Percentiles rank a stretch among this genome's conserved stretches.
Evolutionary conservation across 2,797 vertebrate genomes (phyloP).

Genomic region (Dicrostonyx torquatus): DNA sequence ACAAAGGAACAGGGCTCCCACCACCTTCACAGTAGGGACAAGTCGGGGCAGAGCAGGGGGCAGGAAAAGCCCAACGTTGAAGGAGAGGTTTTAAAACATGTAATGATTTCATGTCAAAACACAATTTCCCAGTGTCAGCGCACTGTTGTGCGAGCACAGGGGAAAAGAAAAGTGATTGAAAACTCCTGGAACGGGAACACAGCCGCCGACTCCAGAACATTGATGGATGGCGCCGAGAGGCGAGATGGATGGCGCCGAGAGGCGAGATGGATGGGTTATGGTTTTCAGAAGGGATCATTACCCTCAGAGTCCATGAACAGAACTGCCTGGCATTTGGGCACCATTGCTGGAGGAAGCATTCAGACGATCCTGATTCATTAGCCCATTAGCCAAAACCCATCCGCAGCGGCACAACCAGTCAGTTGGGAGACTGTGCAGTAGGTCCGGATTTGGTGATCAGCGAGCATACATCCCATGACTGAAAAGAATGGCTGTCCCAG

Average conservation of each 20-base stretch:
- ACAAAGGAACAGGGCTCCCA: constrained; percentile 48
- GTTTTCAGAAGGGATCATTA: constrained; percentile 88
- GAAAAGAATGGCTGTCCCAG: constrained; percentile 25
- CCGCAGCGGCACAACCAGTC: constrained; percentile 79
- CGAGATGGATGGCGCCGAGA: constrained; percentile 86
- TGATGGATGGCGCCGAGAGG: constrained; percentile 85
- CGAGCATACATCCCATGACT: constrained; percentile 60
- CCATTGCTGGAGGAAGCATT: constrained; percentile 82
- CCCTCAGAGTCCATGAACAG: constrained; percentile 86
- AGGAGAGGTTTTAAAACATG: constrained; percentile 85
- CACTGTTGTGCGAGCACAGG: constrained; percentile 70
- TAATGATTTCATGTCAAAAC: constrained; percentile 89
- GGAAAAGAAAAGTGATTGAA: constrained; percentile 86
- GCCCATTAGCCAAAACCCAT: constrained; percentile 86
- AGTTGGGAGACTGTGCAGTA: constrained; percentile 64
- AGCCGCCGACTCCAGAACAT: constrained; percentile 76
- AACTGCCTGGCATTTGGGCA: constrained; percentile 88
- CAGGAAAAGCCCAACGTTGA: constrained; percentile 79
- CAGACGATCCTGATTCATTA: constrained; percentile 88
- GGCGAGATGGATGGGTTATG: constrained; percentile 88
- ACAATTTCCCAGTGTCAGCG: constrained; percentile 86
- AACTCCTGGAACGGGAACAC: constrained; percentile 83
- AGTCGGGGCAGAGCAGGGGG: constrained; percentile 69
- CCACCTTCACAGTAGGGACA: background rate
- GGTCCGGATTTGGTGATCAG: background rate